Conservation (phyloP, 2,888 invertebrate species). For the Melanargia galathea region DNA sequence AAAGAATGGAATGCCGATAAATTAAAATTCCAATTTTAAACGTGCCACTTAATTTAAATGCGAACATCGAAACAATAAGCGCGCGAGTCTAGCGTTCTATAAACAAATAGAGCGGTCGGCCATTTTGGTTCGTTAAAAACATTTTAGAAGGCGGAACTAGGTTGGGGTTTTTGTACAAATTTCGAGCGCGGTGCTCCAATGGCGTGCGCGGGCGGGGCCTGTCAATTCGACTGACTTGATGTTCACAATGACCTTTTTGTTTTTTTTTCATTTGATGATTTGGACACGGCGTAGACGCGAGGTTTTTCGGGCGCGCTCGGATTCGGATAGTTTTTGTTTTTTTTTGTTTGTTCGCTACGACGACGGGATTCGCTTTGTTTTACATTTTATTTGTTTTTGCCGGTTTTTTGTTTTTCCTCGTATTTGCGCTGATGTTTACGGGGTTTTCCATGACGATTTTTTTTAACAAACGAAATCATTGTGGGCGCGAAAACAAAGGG, state of each 20-base stretch:
- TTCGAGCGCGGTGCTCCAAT: constrained; percentile 77
- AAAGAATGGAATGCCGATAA: constrained; percentile 42
- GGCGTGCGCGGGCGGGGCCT: constrained; percentile 78
- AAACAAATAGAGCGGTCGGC: constrained; percentile 75
- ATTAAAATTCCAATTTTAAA: constrained; percentile 50
- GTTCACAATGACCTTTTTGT: constrained; percentile 73
- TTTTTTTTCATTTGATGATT: constrained; percentile 55
- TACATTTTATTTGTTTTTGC: constrained; percentile 21
- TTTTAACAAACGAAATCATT: constrained; percentile 29
- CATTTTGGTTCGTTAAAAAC: constrained; percentile 78
- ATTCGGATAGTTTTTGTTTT: constrained; percentile 29
- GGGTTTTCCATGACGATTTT: constrained; percentile 23
- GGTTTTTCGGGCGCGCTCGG: constrained; percentile 38
- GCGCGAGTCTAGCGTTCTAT: constrained; percentile 60
- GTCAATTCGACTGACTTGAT: constrained; percentile 76
- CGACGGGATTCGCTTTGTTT: constrained; percentile 33
- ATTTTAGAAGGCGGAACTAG: constrained; percentile 82
- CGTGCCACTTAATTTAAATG: constrained; percentile 48
- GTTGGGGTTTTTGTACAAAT: constrained; percentile 79
- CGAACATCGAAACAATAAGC: constrained; percentile 43
- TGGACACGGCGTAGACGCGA: constrained; percentile 38
- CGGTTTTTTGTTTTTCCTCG: constrained; percentile 24
- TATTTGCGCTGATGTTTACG: constrained; percentile 25
- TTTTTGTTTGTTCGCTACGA: constrained; percentile 21
- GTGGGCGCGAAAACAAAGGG: constrained; percentile 30